These are phyloP conservation scores for Callyntrura sp. DNA, from an alignment of 2,888 invertebrate genomes.

Conservation along the genomic window DNA sequence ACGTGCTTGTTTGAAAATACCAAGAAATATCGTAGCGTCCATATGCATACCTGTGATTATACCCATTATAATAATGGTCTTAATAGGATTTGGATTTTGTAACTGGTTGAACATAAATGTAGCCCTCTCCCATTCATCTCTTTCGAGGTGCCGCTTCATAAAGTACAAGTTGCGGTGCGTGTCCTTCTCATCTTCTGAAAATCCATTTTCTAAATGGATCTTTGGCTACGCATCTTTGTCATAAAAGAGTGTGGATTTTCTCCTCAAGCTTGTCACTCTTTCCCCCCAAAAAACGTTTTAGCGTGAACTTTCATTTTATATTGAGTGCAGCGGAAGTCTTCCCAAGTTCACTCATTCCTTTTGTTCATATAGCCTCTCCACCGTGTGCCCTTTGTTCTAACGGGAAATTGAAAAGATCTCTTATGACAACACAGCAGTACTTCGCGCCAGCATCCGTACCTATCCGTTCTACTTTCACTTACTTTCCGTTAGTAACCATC, in stretches of 20 bases:
- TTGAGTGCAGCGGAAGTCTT: neutral
- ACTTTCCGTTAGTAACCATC: neutral
- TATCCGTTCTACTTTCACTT: neutral
- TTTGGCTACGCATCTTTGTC: neutral
- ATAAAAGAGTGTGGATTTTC: neutral
- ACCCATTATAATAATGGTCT: neutral
- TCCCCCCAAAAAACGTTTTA: slow-evolving; percentile 50
- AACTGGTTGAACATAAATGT: neutral
- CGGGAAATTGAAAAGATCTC: neutral
- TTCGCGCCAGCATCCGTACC: neutral
- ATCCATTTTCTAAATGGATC: slow-evolving; percentile 52
- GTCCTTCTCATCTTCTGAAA: neutral
- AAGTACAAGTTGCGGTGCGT: neutral
- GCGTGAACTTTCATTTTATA: neutral
- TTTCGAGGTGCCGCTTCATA: neutral
- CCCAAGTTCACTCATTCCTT: neutral
- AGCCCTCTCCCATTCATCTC: slow-evolving; percentile 10
- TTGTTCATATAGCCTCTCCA: neutral
- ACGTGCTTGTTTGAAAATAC: no score
- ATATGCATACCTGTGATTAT: neutral
- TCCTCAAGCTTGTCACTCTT: slow-evolving; percentile 33
- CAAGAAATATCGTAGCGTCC: neutral
- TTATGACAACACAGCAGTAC: neutral
- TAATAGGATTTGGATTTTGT: slow-evolving; percentile 2
- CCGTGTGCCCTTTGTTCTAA: neutral